These are phyloP conservation scores for Neuroscelio doddi DNA, from an alignment of 2,888 invertebrate species.

Conservation along the genomic window DNA sequence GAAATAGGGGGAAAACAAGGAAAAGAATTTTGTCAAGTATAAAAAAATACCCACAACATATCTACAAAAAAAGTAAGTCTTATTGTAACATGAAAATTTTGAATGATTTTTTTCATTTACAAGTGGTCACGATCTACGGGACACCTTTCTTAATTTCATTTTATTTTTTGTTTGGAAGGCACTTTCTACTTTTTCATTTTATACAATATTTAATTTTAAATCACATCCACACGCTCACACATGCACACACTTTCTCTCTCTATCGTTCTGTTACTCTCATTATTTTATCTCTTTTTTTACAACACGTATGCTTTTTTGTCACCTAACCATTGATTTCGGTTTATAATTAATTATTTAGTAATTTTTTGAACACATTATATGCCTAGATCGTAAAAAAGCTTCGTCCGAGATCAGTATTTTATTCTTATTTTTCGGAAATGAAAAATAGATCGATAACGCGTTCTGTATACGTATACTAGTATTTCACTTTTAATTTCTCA, in stretches of 20 bases:
- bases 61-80: slow-evolving; percentile 42
- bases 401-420: slow-evolving; percentile 53
- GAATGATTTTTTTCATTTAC: slow-evolving; percentile 68
- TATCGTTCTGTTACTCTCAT: slow-evolving; percentile 45
- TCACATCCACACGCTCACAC: slow-evolving; percentile 47
- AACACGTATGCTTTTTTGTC: slow-evolving; percentile 47
- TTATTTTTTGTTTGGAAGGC: slow-evolving; percentile 79
- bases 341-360: slow-evolving; percentile 43
- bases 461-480: slow-evolving; percentile 52
- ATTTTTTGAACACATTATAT: slow-evolving; percentile 69
- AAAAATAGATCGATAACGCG: slow-evolving; percentile 55
- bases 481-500: slow-evolving; percentile 55
- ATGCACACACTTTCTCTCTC: slow-evolving; percentile 50
- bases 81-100: slow-evolving; percentile 63
- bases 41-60: slow-evolving; percentile 38
- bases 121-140: slow-evolving; percentile 72
- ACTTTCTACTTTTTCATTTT: slow-evolving; percentile 85
- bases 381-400: slow-evolving; percentile 69
- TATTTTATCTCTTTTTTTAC: slow-evolving; percentile 44
- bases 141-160: slow-evolving; percentile 67
- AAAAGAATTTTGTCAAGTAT: background rate
- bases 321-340: slow-evolving; percentile 41
- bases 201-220: slow-evolving; percentile 75
- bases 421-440: slow-evolving; percentile 52
- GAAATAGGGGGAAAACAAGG: too few species aligned